Conservation (phyloP, 1,140 invertebrate species). For the Pachypsylla venusta region DNA sequence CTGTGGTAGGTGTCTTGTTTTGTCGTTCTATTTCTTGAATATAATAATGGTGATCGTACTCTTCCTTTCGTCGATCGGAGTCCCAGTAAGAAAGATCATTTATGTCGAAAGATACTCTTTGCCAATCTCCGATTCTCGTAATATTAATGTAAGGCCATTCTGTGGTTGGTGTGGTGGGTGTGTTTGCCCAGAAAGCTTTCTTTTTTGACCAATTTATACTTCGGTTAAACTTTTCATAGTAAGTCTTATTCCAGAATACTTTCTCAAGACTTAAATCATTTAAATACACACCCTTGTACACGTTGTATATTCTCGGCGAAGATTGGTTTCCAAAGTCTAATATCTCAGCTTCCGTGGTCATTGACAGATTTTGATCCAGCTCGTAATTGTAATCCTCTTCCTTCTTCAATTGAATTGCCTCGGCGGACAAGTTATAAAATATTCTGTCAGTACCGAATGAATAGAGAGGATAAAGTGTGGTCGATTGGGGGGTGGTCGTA, state of each 20-base stretch:
- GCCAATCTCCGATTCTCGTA: constrained; percentile 5
- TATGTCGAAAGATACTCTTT: not conserved
- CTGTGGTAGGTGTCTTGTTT: constrained; percentile 1
- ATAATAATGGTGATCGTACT: constrained; percentile 1
- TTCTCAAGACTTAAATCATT: not conserved
- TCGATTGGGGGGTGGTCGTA: not conserved
- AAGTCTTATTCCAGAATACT: not conserved
- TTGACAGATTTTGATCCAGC: not conserved
- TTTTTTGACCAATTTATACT: constrained; percentile 3
- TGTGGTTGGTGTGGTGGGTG: not conserved
- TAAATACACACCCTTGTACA: not conserved
- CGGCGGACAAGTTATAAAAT: not conserved
- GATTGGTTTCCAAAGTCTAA: not conserved
- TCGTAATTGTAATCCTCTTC: not conserved
- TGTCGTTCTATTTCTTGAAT: not conserved
- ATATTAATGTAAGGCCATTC: constrained; percentile 5
- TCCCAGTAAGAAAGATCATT: constrained; percentile 5
- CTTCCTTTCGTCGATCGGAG: not conserved
- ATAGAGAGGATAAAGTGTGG: not conserved
- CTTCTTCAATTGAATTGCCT: not conserved
- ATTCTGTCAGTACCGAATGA: not conserved
- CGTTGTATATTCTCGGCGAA: not conserved
- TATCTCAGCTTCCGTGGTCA: not conserved
- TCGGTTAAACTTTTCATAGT: not conserved
- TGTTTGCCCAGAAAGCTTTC: not conserved